Evolutionary conservation across 2,797 vertebrate species (phyloP), one percentile per base, ranked within the genome.

Genomic region (Allobates femoralis): DNA sequence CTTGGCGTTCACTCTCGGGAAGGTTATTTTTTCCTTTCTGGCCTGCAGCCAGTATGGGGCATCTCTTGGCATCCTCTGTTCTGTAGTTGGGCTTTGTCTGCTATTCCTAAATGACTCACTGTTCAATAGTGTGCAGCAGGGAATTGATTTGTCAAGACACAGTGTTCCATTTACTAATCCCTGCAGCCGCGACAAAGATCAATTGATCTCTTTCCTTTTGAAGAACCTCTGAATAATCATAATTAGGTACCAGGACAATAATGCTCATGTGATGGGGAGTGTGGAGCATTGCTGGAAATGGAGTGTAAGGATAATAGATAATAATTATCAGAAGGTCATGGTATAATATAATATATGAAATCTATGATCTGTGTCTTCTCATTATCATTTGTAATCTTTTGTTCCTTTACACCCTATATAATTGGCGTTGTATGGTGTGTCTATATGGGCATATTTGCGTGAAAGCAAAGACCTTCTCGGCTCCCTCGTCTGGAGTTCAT

Each of bases 131-230:
- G 80, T 60, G 62, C 19, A 69, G 71, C 71, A 46, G 30, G 55
- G 73, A 69, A 87, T 87, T 37, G 50, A 87, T 87, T 83, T 77
- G 80, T 87, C 62, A 41, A 60, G 62, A 77, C 80, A 86, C 85
- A 87, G 80, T 58, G 80, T 34, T 69, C 80, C 32, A 78, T 87
- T 79, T 83, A 82, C 83, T 78, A 77, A 83, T 78, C 73, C 32
- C 51, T 32, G 73, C 66, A 77, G 51, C 41, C 51, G 50, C 51
- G 83, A 83, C 75, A 87, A 71, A 83, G 73, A 87, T 56, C 79
- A 77, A 67, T 87, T 87, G 73, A 87, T 78, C 51, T 32, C 71
- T 76, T 77, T 81, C 26, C 37, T 79, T 76, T 81, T 81, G 69
- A 74, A 81, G 28, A 55, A 55, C 51, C 16, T 86, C 55, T 55